Evolutionary conservation across 2,888 invertebrate species (phyloP), one percentile per base, ranked within the genome.

Genomic region (Apamea crenata): DNA sequence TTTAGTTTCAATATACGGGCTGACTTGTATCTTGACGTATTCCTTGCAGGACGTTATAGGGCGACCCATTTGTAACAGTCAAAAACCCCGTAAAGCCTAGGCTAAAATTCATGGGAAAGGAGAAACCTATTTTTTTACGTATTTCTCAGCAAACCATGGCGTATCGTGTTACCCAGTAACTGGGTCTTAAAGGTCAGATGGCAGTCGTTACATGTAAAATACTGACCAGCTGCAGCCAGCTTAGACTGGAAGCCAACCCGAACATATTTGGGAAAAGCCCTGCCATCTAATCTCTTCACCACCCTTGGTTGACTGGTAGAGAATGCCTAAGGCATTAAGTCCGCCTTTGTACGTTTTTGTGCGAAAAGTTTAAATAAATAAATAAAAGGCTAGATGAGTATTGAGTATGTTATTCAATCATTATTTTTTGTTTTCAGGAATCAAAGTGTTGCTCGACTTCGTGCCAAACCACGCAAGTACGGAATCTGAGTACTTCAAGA

Each of bases 401-500:
- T 44, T 44, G 44, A 44, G 44, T 44, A 44, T 44, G 44, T 44
- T 44, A 12, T 44, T 25, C 5, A 21, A 29, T 44, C 2, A 29
- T 21, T 25, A 1, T 8, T 32, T 21, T 77, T 77, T 25, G 0
- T 29, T 91, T 91, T n/a, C 89, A 96, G 95, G 94, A 2, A 83
- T 97, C 1, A 96, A 97, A 92, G 97, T 98, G 0, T 95, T 98
- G 2, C 92, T 98, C 66, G 98, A 98, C 92, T 97, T 98, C 89
- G 98, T 98, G 1, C 98, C 98, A 0, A 97, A 97, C 88, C 97
- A 97, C 84, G 97, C 98, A 0, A 98, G 98, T 84, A 97, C 98
- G 72, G 96, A 98, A 86, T 98, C 99, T 71, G 97, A 97, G 3
- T 99, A 99, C 98, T 99, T 99, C 94, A 92, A 94, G 44, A 97